A percentile compares a stretch with the other conserved stretches of the same genome.
Evolutionary conservation across 2,888 invertebrate species (phyloP).

Genomic region (Osmoderma eremita): DNA sequence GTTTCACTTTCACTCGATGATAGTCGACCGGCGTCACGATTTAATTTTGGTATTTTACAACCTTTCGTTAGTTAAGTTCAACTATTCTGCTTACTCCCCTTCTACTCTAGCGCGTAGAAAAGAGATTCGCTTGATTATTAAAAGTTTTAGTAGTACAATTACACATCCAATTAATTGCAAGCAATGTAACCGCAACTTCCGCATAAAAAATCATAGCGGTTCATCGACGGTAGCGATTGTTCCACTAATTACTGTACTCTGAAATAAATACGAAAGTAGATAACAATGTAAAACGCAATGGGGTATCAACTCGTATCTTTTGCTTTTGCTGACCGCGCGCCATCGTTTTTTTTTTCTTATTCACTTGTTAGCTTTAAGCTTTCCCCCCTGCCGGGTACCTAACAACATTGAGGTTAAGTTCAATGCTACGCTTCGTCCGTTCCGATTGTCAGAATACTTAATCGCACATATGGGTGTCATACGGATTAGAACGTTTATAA

Average conservation of each 20-base stretch:
- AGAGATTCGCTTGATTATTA: background rate
- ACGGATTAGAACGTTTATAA: conserved; percentile 15
- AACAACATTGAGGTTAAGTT: conserved; percentile 31
- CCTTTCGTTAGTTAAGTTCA: background rate
- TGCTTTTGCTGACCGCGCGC: conserved; percentile 12
- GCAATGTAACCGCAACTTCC: background rate
- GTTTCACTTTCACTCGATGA: conserved; percentile 17
- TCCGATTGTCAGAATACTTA: conserved; percentile 25
- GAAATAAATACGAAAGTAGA: conserved; percentile 1
- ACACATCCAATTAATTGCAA: background rate
- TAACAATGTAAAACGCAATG: conserved; percentile 7
- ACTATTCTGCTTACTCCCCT: background rate
- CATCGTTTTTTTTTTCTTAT: background rate
- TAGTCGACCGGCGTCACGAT: conserved; percentile 1
- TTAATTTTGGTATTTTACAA: conserved; percentile 4
- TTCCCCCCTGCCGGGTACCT: background rate
- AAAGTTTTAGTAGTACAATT: background rate
- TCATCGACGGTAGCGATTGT: conserved; percentile 11
- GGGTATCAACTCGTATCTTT: background rate
- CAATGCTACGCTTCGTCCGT: conserved; percentile 31
- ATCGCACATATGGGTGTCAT: conserved; percentile 25
- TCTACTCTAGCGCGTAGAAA: background rate
- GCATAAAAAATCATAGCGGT: conserved; percentile 7
- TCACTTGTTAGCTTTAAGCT: background rate
- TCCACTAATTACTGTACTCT: conserved; percentile 19